phyloP scores from a whole-genome alignment of 2,113 vertebrate species.

The Oncorhynchus mykiss region DNA sequence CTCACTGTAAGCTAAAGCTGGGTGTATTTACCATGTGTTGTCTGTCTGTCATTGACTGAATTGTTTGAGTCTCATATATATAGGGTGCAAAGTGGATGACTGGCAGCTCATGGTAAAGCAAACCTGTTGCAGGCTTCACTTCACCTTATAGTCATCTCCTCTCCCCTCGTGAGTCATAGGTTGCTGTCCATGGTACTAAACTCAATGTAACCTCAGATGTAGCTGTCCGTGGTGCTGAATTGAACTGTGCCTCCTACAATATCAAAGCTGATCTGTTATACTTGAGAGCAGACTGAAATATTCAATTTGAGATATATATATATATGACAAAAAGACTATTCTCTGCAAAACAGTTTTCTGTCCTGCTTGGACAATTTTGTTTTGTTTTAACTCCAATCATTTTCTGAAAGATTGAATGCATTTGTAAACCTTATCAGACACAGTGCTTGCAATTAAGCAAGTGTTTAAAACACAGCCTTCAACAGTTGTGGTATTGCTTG shows the following conservation, averaged over 20 bases:
- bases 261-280: constrained; percentile 9
- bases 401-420: constrained; percentile 42
- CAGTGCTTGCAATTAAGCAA: constrained; percentile 20
- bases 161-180: not conserved
- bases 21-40: not conserved
- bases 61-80: not conserved
- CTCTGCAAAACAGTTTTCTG: constrained; percentile 38
- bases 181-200: constrained; percentile 13
- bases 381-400: constrained; percentile 10
- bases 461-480: constrained; percentile 8
- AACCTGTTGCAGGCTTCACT: not conserved
- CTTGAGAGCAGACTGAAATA: constrained; percentile 36
- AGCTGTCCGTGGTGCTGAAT: constrained; percentile 20
- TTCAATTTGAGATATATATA: constrained; percentile 24
- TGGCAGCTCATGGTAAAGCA: not conserved
- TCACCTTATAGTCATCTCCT: not conserved
- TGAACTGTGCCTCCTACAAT: not conserved
- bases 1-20: not conserved
- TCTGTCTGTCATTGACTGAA: not conserved
- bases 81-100: not conserved
- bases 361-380: constrained; percentile 55
- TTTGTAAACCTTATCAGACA: constrained; percentile 30
- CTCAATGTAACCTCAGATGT: not conserved
- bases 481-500: not conserved
- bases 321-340: constrained; percentile 34